Percentiles rank a stretch among this genome's conserved stretches.
Evolutionary conservation across 2,888 invertebrate genomes (phyloP).

Genomic region (Carcina quercana): DNA sequence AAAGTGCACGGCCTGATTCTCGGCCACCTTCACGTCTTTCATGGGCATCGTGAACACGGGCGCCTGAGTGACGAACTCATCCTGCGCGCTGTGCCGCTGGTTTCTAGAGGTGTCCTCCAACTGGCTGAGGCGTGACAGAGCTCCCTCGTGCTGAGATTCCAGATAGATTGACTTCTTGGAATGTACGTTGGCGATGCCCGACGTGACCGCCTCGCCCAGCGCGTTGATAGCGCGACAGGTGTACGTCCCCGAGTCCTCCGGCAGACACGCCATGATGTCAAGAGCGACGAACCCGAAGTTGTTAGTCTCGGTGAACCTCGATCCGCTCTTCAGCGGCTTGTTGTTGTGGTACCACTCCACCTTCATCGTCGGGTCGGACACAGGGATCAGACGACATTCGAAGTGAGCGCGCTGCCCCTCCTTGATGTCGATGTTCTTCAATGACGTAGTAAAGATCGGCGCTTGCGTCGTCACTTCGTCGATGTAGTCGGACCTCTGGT

Average conservation of each 20-base stretch:
- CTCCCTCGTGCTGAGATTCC: conserved; percentile 92
- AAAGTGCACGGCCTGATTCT: conserved; percentile 95
- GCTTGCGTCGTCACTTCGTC: conserved; percentile 93
- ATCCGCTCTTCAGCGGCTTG: conserved; percentile 91
- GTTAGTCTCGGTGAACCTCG: conserved; percentile 95
- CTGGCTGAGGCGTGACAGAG: conserved; percentile 85
- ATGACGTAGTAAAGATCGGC: conserved; percentile 93
- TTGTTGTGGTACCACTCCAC: conserved; percentile 98
- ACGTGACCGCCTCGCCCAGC: conserved; percentile 94
- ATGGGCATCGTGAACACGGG: conserved; percentile 95
- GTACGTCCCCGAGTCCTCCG: conserved; percentile 97
- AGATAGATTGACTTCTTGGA: conserved; percentile 89
- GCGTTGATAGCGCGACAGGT: conserved; percentile 95
- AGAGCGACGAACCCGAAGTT: conserved; percentile 98
- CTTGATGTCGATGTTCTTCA: conserved; percentile 93
- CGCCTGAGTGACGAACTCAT: conserved; percentile 88
- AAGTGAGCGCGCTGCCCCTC: conserved; percentile 97
- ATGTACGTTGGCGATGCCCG: conserved; percentile 88
- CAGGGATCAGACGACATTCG: conserved; percentile 94
- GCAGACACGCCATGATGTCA: conserved; percentile 95
- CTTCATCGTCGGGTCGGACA: conserved; percentile 93
- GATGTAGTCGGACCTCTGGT: conserved; percentile 81
- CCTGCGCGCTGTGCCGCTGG: conserved; percentile 82
- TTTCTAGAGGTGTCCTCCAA: conserved; percentile 87
- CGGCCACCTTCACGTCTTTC: conserved; percentile 88